Conservation (phyloP, 2,113 vertebrate species). For the Psittacula cyanocephala region DNA sequence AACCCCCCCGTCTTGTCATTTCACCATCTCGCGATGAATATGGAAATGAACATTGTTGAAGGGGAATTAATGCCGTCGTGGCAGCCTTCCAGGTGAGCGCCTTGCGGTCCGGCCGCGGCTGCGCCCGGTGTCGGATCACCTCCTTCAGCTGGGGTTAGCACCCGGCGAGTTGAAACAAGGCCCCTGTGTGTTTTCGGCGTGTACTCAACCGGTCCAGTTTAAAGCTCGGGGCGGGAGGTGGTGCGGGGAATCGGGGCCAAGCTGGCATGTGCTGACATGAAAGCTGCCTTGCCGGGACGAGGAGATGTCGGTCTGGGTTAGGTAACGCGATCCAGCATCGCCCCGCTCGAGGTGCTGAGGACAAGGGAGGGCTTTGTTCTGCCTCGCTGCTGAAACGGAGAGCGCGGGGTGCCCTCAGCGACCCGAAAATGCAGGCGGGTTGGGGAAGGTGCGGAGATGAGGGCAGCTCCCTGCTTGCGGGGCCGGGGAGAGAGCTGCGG, state of each 20-base stretch:
- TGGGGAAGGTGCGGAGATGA: background rate
- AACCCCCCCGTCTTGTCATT: slow-evolving; percentile 11
- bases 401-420: background rate
- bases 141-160: background rate
- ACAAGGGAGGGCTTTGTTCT: slow-evolving; percentile 50
- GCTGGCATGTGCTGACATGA: slow-evolving; percentile 38
- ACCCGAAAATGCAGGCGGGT: background rate
- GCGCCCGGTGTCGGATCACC: background rate
- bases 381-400: background rate
- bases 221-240: slow-evolving; percentile 17
- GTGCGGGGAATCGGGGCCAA: slow-evolving; percentile 8
- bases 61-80: background rate
- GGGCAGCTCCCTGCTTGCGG: background rate
- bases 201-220: slow-evolving; percentile 22
- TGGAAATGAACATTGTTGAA: slow-evolving; percentile 20
- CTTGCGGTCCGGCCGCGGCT: background rate
- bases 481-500: accelerated
- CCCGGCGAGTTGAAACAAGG: slow-evolving; percentile 6
- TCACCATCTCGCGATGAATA: slow-evolving; percentile 47
- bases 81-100: slow-evolving; percentile 36
- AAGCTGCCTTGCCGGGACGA: background rate
- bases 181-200: background rate
- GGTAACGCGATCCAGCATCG: slow-evolving; percentile 6
- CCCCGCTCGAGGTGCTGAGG: background rate
- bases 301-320: slow-evolving; percentile 27